phyloP scores from a whole-genome alignment of 2,888 invertebrate species.

The Hymenopus coronatus region DNA sequence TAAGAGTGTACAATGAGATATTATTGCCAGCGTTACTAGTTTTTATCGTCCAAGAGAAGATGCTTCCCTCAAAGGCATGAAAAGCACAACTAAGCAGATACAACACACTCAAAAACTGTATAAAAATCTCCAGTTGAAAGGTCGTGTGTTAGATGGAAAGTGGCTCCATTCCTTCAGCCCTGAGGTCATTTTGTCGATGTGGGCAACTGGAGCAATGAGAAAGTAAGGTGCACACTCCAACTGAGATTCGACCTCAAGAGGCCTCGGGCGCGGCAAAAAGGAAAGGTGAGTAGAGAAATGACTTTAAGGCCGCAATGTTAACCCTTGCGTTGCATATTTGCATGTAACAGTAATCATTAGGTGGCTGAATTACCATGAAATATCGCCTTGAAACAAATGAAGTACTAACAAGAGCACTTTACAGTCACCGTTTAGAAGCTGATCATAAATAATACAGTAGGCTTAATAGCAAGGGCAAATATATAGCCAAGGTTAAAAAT shows the following conservation, averaged over 20 bases:
- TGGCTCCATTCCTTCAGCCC: background rate
- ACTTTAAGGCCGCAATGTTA: background rate
- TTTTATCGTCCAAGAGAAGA: no score
- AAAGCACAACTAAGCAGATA: background rate
- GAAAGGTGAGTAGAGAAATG: background rate
- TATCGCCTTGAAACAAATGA: no score
- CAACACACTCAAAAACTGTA: background rate
- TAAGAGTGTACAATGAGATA: no score
- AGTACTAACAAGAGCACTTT: no score
- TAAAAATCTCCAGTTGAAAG: background rate
- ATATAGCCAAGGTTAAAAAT: no score
- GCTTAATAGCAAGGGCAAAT: no score
- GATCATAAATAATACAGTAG: no score
- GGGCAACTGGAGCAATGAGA: background rate
- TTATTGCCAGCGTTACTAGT: no score
- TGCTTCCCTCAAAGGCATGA: background rate
- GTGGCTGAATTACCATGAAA: no score
- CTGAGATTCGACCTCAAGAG: background rate
- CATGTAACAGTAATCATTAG: no score
- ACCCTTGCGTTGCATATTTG: no score
- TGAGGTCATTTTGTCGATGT: background rate
- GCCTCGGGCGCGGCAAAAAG: background rate
- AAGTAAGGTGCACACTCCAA: background rate
- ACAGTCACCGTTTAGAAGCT: no score
- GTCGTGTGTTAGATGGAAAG: background rate